phyloP scores from a whole-genome alignment of 2,888 invertebrate species.

The Lasioglossum oenotherae region DNA sequence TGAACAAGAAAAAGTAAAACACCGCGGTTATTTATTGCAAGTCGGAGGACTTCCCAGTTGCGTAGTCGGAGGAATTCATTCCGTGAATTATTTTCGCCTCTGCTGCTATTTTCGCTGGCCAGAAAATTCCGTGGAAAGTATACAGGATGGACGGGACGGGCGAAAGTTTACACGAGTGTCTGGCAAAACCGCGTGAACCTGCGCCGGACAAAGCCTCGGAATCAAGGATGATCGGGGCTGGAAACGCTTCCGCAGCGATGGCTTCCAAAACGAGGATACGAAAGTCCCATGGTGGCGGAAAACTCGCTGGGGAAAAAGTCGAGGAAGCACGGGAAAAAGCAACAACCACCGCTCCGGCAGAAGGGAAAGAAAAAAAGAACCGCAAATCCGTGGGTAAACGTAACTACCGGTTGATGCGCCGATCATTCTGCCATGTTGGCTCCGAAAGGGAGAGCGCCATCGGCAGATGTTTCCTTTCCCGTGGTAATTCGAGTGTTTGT shows the following conservation, averaged over 20 bases:
- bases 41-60: not conserved
- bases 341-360: constrained; percentile 12
- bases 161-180: constrained; percentile 8
- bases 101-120: not conserved
- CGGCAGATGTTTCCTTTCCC: constrained; percentile 78
- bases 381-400: constrained; percentile 83
- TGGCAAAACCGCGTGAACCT: constrained; percentile 34
- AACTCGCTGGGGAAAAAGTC: constrained; percentile 46
- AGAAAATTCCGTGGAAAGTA: not conserved
- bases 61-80: not conserved
- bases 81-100: not conserved
- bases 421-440: constrained; percentile 84
- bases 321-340: constrained; percentile 37
- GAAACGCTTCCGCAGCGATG: constrained; percentile 46
- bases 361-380: constrained; percentile 77
- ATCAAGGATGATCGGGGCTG: constrained; percentile 40
- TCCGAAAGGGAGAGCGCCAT: constrained; percentile 80
- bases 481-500: constrained; percentile 75
- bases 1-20: not conserved
- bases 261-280: constrained; percentile 30
- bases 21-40: not conserved
- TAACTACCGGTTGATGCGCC: constrained; percentile 82
- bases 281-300: constrained; percentile 26
- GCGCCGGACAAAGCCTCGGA: constrained; percentile 48
- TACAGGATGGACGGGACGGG: not conserved